Conservation (phyloP, 2,888 invertebrate genomes). For the Tachystola acroxantha region DNA sequence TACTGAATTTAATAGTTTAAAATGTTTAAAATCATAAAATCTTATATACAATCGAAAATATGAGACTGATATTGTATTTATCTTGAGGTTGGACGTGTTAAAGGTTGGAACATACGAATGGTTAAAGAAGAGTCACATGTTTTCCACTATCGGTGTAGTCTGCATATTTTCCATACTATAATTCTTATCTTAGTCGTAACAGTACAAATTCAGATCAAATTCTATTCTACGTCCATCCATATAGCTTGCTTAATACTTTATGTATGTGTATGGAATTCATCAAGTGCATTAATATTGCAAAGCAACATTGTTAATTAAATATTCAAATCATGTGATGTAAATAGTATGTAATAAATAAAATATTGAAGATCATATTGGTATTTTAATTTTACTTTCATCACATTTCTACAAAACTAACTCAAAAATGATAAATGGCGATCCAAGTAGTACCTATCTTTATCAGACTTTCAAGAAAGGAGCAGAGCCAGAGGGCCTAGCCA, state of each 20-base stretch:
- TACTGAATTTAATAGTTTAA: slow-evolving; percentile 4
- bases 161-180: too few relatives aligned
- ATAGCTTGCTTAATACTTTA: slow-evolving; percentile 37
- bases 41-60: slow-evolving; percentile 38
- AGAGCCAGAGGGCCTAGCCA: too few relatives aligned
- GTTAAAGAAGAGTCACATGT: slow-evolving; percentile 19
- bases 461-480: too few relatives aligned
- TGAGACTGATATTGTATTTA: slow-evolving; percentile 67
- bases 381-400: slow-evolving; percentile 12
- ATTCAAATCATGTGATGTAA: slow-evolving; percentile 61
- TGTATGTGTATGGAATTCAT: slow-evolving; percentile 16
- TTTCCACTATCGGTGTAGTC: too few relatives aligned
- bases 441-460: too few relatives aligned
- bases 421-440: too few relatives aligned
- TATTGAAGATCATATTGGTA: slow-evolving; percentile 29
- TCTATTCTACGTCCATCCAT: slow-evolving; percentile 47
- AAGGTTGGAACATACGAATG: slow-evolving; percentile 26
- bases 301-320: slow-evolving; percentile 15
- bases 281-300: neutral
- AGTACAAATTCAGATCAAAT: slow-evolving; percentile 39
- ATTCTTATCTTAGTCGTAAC: slow-evolving; percentile 10
- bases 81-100: slow-evolving; percentile 33
- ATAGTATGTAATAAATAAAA: slow-evolving; percentile 70
- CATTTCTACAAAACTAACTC: too few relatives aligned
- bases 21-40: slow-evolving; percentile 8